A percentile compares a stretch with the other conserved stretches of the same genome.
Conservation (phyloP, 1,140 invertebrate genomes). For the Ylistrum balloti region DNA sequence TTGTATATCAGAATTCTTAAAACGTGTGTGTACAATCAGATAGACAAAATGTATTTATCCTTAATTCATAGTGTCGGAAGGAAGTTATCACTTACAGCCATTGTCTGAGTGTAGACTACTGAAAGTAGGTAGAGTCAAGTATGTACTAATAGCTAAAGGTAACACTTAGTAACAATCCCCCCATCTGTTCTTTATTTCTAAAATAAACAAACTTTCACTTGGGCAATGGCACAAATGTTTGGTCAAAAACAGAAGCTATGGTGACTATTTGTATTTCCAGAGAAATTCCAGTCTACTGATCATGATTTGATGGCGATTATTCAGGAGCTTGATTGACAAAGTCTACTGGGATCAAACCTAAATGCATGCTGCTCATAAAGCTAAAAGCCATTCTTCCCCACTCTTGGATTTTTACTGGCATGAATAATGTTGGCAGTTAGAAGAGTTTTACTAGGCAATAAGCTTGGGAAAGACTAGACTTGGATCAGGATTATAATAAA, state of each 20-base stretch:
- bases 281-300: not conserved
- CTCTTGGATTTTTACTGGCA: slow-evolving; percentile 4
- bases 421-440: not conserved
- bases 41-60: not conserved
- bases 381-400: not conserved
- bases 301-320: not conserved
- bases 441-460: not conserved
- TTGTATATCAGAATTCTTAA: not conserved
- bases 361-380: not conserved
- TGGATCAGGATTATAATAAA: not conserved
- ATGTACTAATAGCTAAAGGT: not conserved
- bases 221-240: not conserved
- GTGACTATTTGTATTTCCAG: not conserved
- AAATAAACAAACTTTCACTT: not conserved
- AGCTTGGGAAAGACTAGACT: not conserved
- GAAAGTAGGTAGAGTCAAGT: not conserved
- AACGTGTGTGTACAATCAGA: slow-evolving; percentile 11
- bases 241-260: not conserved
- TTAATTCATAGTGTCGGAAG: not conserved
- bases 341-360: not conserved
- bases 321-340: not conserved
- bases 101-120: not conserved
- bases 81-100: not conserved
- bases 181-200: not conserved
- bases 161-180: not conserved